Evolutionary conservation across 2,888 invertebrate genomes (phyloP).

Genomic region (Hydroisotoma schaefferi): DNA sequence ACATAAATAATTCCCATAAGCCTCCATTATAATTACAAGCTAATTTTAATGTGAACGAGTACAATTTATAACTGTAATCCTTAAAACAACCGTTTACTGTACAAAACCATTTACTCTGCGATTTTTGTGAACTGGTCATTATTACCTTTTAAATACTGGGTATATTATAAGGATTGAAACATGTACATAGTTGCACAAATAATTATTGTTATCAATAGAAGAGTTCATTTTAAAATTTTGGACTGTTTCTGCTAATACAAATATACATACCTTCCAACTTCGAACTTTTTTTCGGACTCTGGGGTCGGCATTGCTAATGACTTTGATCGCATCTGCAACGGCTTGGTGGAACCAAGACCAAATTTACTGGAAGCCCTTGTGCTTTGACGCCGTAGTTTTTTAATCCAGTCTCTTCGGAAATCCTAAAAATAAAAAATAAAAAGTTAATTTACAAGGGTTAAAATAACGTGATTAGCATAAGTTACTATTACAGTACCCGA

Average conservation of each 20-base stretch:
- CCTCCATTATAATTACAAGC: background rate
- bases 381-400: slow-evolving; percentile 78
- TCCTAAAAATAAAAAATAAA: slow-evolving; percentile 46
- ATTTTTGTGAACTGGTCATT: no score
- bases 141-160: no score
- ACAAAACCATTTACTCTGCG: no score
- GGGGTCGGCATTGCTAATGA: slow-evolving; percentile 72
- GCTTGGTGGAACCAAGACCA: slow-evolving; percentile 59
- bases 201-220: no score
- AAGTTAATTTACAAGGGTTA: background rate
- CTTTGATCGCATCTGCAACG: slow-evolving; percentile 66
- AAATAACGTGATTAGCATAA: background rate
- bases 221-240: no score
- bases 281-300: slow-evolving; percentile 56
- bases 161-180: no score
- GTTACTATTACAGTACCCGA: slow-evolving; percentile 58
- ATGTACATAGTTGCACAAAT: no score
- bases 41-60: background rate
- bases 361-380: slow-evolving; percentile 69
- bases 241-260: no score
- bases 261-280: slow-evolving; percentile 29
- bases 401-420: slow-evolving; percentile 79
- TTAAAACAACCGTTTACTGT: no score
- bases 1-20: background rate
- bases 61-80: background rate